phyloP scores from a whole-genome alignment of 1,140 invertebrate species.

The Psilanteris sp. region DNA sequence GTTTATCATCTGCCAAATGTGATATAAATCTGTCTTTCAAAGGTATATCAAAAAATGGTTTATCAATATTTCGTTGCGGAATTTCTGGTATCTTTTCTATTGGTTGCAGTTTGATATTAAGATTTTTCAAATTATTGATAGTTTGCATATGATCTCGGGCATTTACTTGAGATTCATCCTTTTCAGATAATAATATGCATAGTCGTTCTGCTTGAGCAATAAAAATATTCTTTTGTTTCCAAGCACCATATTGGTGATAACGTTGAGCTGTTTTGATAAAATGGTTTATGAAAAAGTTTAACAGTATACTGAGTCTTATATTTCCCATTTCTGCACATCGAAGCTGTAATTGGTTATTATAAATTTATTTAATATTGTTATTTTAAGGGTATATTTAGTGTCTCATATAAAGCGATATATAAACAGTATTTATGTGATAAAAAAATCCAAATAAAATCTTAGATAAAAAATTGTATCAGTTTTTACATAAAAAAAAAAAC shows the following conservation, averaged over 20 bases:
- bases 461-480: too few relatives aligned
- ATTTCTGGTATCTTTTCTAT: slow-evolving; percentile 61
- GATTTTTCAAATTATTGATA: slow-evolving; percentile 66
- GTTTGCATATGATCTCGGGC: slow-evolving; percentile 67
- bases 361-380: too few relatives aligned
- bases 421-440: too few relatives aligned
- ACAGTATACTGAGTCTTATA: slow-evolving; percentile 79
- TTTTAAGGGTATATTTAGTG: too few relatives aligned
- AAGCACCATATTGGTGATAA: slow-evolving; percentile 82
- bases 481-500: too few relatives aligned
- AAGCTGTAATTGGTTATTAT: too few relatives aligned
- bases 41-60: slow-evolving; percentile 52
- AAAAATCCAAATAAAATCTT: too few relatives aligned
- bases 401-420: too few relatives aligned
- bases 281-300: slow-evolving; percentile 85
- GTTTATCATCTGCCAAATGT: not conserved
- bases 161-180: slow-evolving; percentile 76
- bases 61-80: slow-evolving; percentile 68
- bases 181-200: slow-evolving; percentile 82
- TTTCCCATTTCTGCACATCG: slow-evolving; percentile 68
- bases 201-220: slow-evolving; percentile 85
- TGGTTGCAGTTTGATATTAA: slow-evolving; percentile 33
- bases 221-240: slow-evolving; percentile 83
- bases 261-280: slow-evolving; percentile 84
- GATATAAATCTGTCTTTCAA: slow-evolving; percentile 62